Conservation (phyloP, 2,113 vertebrate genomes). For the Myotis davidii region DNA sequence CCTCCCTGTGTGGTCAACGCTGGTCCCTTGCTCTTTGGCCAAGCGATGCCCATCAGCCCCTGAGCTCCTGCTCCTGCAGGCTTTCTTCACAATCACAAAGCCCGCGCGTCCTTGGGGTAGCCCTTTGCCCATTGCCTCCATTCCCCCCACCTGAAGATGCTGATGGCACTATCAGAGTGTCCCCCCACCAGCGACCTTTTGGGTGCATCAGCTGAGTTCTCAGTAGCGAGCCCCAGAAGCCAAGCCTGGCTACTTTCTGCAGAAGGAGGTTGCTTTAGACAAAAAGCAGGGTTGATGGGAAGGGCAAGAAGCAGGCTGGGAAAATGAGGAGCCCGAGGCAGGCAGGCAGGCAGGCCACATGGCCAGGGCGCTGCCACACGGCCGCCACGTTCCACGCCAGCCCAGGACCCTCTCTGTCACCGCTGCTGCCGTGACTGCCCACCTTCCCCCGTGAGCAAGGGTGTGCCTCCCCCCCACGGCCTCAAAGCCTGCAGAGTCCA, state of each 20-base stretch:
- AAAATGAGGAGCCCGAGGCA: background rate
- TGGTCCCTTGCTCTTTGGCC: background rate
- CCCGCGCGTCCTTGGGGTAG: accelerated
- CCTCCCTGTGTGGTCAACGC: too few species aligned
- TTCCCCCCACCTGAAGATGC: background rate
- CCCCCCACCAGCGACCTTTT: background rate
- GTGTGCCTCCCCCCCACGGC: background rate
- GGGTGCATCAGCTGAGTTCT: background rate
- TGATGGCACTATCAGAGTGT: background rate
- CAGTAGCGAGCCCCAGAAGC: background rate
- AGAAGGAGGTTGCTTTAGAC: background rate
- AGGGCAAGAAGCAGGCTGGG: background rate
- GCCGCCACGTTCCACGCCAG: accelerated
- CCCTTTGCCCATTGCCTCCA: background rate
- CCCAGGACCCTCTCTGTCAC: too few species aligned
- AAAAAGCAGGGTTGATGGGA: background rate
- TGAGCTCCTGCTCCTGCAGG: background rate
- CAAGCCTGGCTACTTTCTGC: background rate
- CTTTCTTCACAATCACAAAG: background rate
- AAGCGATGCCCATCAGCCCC: background rate
- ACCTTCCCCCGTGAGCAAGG: background rate
- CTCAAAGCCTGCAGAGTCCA: background rate
- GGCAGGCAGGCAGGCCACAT: background rate
- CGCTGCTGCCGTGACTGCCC: accelerated
- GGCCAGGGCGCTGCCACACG: accelerated